Base-by-base conservation (phyloP, 2,797 vertebrate species). In the Avahi laniger region DNA sequence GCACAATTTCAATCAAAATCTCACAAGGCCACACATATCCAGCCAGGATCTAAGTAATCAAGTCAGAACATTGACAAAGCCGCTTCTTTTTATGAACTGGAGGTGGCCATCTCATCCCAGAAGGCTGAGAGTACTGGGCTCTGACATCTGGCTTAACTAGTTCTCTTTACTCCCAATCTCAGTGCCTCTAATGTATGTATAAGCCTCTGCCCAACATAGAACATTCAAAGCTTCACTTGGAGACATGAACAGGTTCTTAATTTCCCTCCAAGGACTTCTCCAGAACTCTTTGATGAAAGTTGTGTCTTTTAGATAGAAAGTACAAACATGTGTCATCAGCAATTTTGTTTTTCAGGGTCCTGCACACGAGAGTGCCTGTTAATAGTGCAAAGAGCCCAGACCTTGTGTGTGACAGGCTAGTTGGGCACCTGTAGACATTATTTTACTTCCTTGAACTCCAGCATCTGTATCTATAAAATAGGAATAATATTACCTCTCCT, bases 1-100 rank as follows among this genome's bases (percentile, higher is more conserved):
- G 17, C 33, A 67, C 59, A 83, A 73, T 86, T 93, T 91, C 24
- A 59, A 90, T 81, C 33, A 70, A 43, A 92, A 79, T 95, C 18
- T 69, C 46, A 50, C 18, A 82, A 73, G 24, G 43, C 50, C 14
- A 33, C 17, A 38, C 54, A 69, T 26, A 76, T 8, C 6, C 50
- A 86, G 28, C 2, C n/a, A 91, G 28, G 24, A 83, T 46, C n/a
- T 76, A 86, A 84, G 61, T 28, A 35, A 35, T 10, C 10, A 35
- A 57, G 28, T 89, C 17, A 38, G 30, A 90, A 26, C 33, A 83
- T 1, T 72, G 7, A 24, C 24, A 93, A 59, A 78, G 14, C 8
- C 0, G 0, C 12, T 18, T 54, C 22, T 63, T 84, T 59, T 72
- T 11, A 78, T 46, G 24, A 89, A 18, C 2, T 43, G 3, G 14